Evolutionary conservation across 2,113 vertebrate species (phyloP), one percentile per base, ranked within the genome.

Genomic region (Pao palembangensis): DNA sequence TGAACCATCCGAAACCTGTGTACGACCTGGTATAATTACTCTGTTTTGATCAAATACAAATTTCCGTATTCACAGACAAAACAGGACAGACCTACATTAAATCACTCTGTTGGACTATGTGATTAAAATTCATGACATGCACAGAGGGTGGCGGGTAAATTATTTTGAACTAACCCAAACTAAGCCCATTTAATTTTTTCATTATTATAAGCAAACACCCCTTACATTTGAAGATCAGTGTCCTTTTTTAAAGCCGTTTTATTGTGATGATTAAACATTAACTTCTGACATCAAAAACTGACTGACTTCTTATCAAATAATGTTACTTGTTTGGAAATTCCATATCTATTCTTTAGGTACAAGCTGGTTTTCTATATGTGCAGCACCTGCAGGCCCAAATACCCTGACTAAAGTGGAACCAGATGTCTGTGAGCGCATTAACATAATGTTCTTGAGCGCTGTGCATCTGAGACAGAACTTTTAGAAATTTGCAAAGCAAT

Each of bases 341-440:
- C 43, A 44, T 38, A 38, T 12, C 8, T 38, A 38, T 38, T 11
- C 34, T 64, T 46, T 64, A 61, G 58, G 66, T 68, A 66, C 74
- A 68, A 64, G 52, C 31, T 34, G 6, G 44, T 55, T 42, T 21
- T 51, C 51, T 63, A 58, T 58, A 44, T 58, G 64, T 66, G 56
- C 55, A 64, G 73, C 72, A 78, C 69, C 73, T 34, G 65, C 64
- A 64, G 3, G 56, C 61, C 52, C 58, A 47, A 80, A 69, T 14
- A 80, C 55, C 73, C 65, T 69, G 62, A 47, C 11, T 16, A 51
- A 70, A 75, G 64, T 74, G 55, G 52, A 78, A 87, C 78, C 90
- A 90, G 90, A 87, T 92, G 90, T 88, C 80, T 70, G 49, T 58
- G 23, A 43, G 19, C 47, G 81, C 80, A 88, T 89, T 88, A 89